Conservation (phyloP, 2,797 vertebrate genomes). For the Arnoldichthys spilopterus region DNA sequence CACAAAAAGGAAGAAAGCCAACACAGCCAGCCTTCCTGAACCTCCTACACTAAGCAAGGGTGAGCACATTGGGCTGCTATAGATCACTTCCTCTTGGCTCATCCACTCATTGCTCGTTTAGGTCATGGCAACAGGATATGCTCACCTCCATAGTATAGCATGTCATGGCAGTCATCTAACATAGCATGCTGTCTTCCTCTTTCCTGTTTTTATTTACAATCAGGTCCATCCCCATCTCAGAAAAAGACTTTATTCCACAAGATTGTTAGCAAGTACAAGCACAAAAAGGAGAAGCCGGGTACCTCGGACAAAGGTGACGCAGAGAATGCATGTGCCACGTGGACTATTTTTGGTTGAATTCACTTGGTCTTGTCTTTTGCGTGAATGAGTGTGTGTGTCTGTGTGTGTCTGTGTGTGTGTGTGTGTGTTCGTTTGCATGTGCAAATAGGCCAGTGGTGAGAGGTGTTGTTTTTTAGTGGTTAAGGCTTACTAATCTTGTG, state of each 20-base stretch:
- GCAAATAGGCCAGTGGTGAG: conserved; percentile 19
- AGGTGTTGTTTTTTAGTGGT: conserved; percentile 30
- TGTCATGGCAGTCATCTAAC: conserved; percentile 70
- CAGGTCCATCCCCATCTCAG: conserved; percentile 94
- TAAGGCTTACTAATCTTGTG: conserved; percentile 22
- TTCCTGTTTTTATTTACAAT: conserved; percentile 74
- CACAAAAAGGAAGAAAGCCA: conserved; percentile 89
- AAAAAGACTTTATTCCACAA: conserved; percentile 96
- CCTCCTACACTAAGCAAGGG: conserved; percentile 87
- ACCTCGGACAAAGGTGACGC: conserved; percentile 87
- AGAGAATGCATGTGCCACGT: conserved; percentile 51
- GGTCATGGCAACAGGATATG: conserved; percentile 54
- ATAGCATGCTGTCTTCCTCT: conserved; percentile 66
- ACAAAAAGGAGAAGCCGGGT: conserved; percentile 92
- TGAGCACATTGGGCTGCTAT: conserved; percentile 64
- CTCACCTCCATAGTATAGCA: conserved; percentile 53
- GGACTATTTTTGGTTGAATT: not conserved
- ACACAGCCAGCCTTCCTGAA: conserved; percentile 76
- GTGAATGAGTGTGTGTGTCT: not conserved
- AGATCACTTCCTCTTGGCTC: conserved; percentile 39
- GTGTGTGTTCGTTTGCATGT: not conserved
- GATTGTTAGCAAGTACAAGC: conserved; percentile 97
- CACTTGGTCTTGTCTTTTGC: no score
- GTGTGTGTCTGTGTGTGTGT: not conserved
- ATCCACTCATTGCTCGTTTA: conserved; percentile 58